Base-by-base conservation (phyloP, 1,140 invertebrate species). In the Drosophila micromelanica region DNA sequence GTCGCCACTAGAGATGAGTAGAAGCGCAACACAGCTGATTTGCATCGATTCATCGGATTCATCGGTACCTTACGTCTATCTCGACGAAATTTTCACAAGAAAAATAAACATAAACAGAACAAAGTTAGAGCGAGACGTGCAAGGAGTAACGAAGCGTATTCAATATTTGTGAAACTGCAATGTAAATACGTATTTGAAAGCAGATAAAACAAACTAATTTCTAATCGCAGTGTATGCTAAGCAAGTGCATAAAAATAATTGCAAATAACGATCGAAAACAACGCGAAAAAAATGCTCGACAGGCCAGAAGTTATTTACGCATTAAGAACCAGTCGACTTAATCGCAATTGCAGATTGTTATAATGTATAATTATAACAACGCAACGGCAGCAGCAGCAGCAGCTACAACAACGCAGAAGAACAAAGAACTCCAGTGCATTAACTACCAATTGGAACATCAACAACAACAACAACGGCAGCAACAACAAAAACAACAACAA, bases 271-370 rank as follows among this genome's bases (percentile, higher is more conserved):
- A 61, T 59, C 54, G 59, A 70, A 63, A 38, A 30, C 20, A 43
- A 59, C 55, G 20, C 17, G 46, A 70, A 75, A 77, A 76, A 79
- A 78, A 73, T 84, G 80, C 59, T 67, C 54, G 73, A 80, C 75
- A 78, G 60, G 62, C 73, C 80, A 80, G 84, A 84, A 84, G 52
- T 62, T 61, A 80, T 80, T 80, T 84, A 80, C 80, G 80, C 80
- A 85, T 85, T 85, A 80, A 61, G 42, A 69, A 85, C 60, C 48
- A 65, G 48, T 61, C 48, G 56, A 49, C n/a, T 62, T 15, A 62
- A 72, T 48, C 37, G 46, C 52, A 67, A 23, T 71, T 82, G 46
- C 64, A 68, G 54, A 51, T 84, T 56, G 27, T 63, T 72, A 72
- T 84, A 82, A 79, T 79, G 80, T 59, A 64, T 79, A 76, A 68